Base-by-base conservation (phyloP, 2,888 invertebrate species). In the Achlya flavicornis region DNA sequence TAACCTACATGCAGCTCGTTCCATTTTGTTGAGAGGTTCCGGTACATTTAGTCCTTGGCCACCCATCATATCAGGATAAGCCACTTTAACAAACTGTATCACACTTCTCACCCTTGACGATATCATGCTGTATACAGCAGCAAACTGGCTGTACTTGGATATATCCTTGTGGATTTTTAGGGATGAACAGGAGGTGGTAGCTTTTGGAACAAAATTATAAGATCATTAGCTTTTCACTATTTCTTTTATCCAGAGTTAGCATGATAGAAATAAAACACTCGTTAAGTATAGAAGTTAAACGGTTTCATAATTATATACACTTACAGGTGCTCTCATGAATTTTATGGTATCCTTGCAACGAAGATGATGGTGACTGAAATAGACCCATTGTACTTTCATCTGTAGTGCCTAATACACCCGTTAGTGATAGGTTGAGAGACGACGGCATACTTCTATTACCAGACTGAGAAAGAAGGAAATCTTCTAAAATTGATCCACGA, bases 1-100 rank as follows among this genome's bases (percentile, higher is more conserved):
- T 53, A 19, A 93, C 94, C 94, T 91, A 86, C 92, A 94, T 26
- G 93, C 90, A 62, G 85, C 84, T 64, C 92, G 80, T 71, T 94
- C 94, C 89, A 91, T 92, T 76, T 91, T 89, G 72, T 96, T 95
- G 19, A 96, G 85, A 1, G 95, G 95, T 78, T 97, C 96, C 0
- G 95, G 92, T n/a, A 89, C 86, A 60, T 90, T 92, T 0, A 88
- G 82, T 26, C 95, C 91, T 62, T 94, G 89, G 0, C 94, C 95
- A 0, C 96, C 96, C 72, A 94, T 91, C 88, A 96, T 90, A 76
- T 97, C 97, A 19, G 97, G 97, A 84, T 96, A 97, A 0, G 97
- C 96, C 6, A 97, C 94, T 87, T 97, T 97, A 43, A 96, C 95
- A 84, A 97, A 96, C 7, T 95, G 95, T 66, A 95, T 95, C 14